Evolutionary conservation across 37 sponge, comb jelly and placozoan species (phyloP), one percentile per base, ranked within the genome.

Genomic region (Corticium candelabrum): DNA sequence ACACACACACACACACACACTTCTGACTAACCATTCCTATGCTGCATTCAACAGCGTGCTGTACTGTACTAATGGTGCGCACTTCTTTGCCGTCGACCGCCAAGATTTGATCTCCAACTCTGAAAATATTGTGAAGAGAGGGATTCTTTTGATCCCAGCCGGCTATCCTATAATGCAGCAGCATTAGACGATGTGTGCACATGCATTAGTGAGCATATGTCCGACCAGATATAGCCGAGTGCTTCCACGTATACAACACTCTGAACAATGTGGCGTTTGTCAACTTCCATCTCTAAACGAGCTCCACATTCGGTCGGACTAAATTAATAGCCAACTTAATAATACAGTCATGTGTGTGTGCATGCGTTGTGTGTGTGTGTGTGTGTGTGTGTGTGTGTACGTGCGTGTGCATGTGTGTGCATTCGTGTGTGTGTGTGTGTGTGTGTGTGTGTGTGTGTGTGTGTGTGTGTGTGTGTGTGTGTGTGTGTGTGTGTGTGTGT

Each of bases 131-230:
- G 75, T 3, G 4, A 41, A 82, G 36, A 1, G 76, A 69, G 4
- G 82, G 82, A 30, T 75, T 76, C 37, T 76, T 76, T 37, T 82
- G 76, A 72, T 75, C 75, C 82, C 82, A 82, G 67, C 82, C 82
- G 27, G 68, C 76, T 1, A 82, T 35, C 82, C 82, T 82, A 72
- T 15, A 37, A 35, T 70, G 33, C 21, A 27, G 21, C 21, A 27
- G 15, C 11, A 50, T 50, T 27, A 50, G 11, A 27, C 15, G 11
- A 50, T 50, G 15, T 21, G 62, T 50, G 62, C 62, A 50, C 62
- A 11, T 11, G 21, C 21, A 50, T 50, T 21, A 50, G 21, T 50
- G 21, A n/a, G n/a, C n/a, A n/a, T n/a, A n/a, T n/a, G n/a, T n/a
- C 62, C 11, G 11, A 50, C 62, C 62, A 50, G 11, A 50, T 50